phyloP scores from a whole-genome alignment of 2,888 invertebrate genomes.

The Torymus texanus region DNA sequence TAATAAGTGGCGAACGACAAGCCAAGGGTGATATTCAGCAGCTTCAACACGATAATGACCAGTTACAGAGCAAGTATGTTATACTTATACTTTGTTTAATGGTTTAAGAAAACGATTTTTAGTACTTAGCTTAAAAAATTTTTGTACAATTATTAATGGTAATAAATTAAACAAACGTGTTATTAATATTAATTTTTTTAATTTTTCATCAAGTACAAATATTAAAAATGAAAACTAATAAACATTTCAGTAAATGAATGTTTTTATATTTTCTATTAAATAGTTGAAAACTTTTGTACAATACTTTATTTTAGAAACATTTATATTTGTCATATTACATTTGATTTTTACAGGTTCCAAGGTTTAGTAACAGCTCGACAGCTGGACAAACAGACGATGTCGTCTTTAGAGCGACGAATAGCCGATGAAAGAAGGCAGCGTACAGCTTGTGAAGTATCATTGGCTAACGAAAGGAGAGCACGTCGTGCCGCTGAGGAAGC shows the following conservation, averaged over 20 bases:
- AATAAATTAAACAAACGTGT: background rate
- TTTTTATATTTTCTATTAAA: too few relatives aligned
- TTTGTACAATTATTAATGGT: background rate
- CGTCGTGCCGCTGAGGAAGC: slow-evolving; percentile 79
- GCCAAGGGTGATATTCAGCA: slow-evolving; percentile 84
- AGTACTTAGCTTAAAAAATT: background rate
- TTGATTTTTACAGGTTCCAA: slow-evolving; percentile 78
- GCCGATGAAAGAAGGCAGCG: slow-evolving; percentile 90
- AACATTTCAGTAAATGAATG: too few relatives aligned
- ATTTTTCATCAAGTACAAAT: too few relatives aligned
- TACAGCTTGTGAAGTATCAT: slow-evolving; percentile 83
- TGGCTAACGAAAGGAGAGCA: slow-evolving; percentile 84
- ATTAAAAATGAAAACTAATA: too few relatives aligned
- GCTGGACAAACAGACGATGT: slow-evolving; percentile 86
- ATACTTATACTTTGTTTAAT: background rate
- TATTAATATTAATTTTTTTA: too few relatives aligned
- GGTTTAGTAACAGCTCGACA: slow-evolving; percentile 84
- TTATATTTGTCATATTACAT: too few relatives aligned
- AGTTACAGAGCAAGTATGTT: slow-evolving; percentile 87
- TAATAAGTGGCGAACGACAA: slow-evolving; percentile 82
- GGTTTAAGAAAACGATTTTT: too few relatives aligned
- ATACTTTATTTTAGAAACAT: too few relatives aligned
- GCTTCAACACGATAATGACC: slow-evolving; percentile 91
- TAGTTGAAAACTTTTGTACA: too few relatives aligned
- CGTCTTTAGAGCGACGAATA: slow-evolving; percentile 86